These are phyloP conservation scores for Heteromurus nitidus DNA, from an alignment of 2,888 invertebrate genomes.

Conservation along the genomic window DNA sequence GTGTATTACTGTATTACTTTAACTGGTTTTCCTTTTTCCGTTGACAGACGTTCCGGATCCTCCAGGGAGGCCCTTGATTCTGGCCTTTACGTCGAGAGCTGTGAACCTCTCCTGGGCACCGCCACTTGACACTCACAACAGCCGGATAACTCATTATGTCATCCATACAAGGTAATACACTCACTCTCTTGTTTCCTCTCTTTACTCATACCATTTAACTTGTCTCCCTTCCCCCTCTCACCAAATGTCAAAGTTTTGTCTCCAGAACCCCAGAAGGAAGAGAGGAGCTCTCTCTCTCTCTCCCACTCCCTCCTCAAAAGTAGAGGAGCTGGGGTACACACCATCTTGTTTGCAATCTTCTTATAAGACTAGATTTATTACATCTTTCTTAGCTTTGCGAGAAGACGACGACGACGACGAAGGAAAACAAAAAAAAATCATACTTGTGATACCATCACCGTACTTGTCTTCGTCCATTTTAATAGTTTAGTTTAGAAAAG, in stretches of 20 bases:
- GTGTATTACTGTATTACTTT: conserved; percentile 38
- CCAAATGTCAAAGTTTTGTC: conserved; percentile 56
- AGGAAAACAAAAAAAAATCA: neutral
- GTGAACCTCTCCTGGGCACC: conserved; percentile 86
- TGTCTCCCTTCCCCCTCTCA: conserved; percentile 39
- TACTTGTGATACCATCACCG: too few relatives aligned
- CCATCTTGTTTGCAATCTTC: too few relatives aligned
- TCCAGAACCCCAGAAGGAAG: too few relatives aligned
- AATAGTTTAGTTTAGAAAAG: conserved; percentile 32
- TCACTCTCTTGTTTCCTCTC: conserved; percentile 42
- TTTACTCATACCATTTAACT: conserved; percentile 64
- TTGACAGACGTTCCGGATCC: conserved; percentile 79
- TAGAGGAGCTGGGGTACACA: neutral
- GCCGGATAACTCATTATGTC: conserved; percentile 83
- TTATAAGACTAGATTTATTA: too few relatives aligned
- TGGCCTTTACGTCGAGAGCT: conserved; percentile 84
- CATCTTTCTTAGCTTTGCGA: too few relatives aligned
- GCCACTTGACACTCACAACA: conserved; percentile 82
- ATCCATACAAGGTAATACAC: conserved; percentile 83
- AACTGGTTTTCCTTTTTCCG: conserved; percentile 36
- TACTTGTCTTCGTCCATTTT: too few relatives aligned
- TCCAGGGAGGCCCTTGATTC: conserved; percentile 83
- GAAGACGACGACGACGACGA: neutral
- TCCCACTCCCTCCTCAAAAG: neutral
- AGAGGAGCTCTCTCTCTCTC: too few relatives aligned